These are phyloP conservation scores for Scaptomyza reducta DNA, from an alignment of 2,888 invertebrate species.

Conservation along the genomic window DNA sequence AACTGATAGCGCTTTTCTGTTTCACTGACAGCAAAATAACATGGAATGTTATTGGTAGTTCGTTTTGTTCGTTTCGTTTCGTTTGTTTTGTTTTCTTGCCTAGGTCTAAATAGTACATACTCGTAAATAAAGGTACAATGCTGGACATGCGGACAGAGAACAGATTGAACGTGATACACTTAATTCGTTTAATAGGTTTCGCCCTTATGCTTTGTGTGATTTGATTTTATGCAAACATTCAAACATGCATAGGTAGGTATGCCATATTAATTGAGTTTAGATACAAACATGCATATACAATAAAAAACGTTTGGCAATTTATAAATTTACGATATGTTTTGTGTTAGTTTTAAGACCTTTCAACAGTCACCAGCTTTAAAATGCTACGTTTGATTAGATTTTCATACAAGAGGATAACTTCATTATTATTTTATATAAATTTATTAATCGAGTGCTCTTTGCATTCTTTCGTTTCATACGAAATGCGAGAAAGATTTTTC, in stretches of 20 bases:
- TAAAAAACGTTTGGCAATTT: conserved; percentile 82
- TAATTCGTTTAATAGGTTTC: conserved; percentile 38
- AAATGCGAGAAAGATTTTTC: conserved; percentile 8
- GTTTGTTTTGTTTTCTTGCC: conserved; percentile 2
- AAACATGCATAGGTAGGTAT: not conserved
- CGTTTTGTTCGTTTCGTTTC: conserved; percentile 1
- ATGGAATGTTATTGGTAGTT: conserved; percentile 71
- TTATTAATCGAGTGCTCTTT: conserved; percentile 21
- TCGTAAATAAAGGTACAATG: conserved; percentile 30
- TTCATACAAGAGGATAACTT: conserved; percentile 21
- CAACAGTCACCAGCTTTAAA: conserved; percentile 74
- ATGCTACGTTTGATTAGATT: conserved; percentile 62
- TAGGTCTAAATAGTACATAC: conserved; percentile 26
- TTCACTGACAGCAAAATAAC: conserved; percentile 58
- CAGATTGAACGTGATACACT: conserved; percentile 39
- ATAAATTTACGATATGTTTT: conserved; percentile 84
- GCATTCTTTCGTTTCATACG: not conserved
- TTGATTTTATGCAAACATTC: conserved; percentile 2
- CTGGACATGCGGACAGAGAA: conserved; percentile 52
- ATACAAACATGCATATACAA: conserved; percentile 55
- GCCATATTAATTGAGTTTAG: conserved; percentile 44
- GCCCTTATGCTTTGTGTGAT: conserved; percentile 29
- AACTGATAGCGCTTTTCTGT: conserved; percentile 19
- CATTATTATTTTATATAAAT: conserved; percentile 15
- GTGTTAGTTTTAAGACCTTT: conserved; percentile 83